These are phyloP conservation scores for Apomyelois bistriatella DNA, from an alignment of 2,888 invertebrate species.

Conservation along the genomic window DNA sequence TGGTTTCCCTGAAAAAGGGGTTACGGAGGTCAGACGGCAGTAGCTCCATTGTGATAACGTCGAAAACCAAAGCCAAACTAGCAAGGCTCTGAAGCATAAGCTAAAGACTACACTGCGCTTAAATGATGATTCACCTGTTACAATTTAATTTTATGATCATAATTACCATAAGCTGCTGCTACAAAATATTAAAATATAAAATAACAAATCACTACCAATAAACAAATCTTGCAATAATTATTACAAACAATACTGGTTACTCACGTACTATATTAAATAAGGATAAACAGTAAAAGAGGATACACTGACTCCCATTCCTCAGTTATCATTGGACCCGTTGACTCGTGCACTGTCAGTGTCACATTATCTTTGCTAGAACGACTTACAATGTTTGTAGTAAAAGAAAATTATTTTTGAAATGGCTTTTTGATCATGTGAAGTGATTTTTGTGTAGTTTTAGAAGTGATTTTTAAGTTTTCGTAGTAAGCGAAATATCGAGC, in stretches of 20 bases:
- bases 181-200: too few relatives aligned
- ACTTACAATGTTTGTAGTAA: background rate
- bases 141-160: too few relatives aligned
- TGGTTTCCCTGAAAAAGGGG: too few relatives aligned
- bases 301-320: slow-evolving; percentile 17
- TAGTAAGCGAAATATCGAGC: slow-evolving; percentile 23
- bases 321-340: slow-evolving; percentile 32
- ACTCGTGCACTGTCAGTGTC: slow-evolving; percentile 26
- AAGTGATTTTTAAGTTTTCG: slow-evolving; percentile 4
- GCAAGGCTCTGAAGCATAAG: too few relatives aligned
- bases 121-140: too few relatives aligned
- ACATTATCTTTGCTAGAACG: slow-evolving; percentile 17
- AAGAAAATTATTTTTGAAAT: background rate
- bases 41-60: too few relatives aligned
- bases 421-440: slow-evolving; percentile 1
- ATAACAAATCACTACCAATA: too few relatives aligned
- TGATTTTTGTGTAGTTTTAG: slow-evolving; percentile 12
- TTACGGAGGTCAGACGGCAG: too few relatives aligned
- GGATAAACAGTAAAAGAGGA: slow-evolving; percentile 17
- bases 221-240: background rate
- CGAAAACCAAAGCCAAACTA: too few relatives aligned
- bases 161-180: too few relatives aligned
- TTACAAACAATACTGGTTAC: background rate
- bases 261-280: background rate
- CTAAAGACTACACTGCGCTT: too few relatives aligned